Percentiles rank a stretch among this genome's conserved stretches.
phyloP scores from a whole-genome alignment of 1,140 invertebrate species.

The Brachystomella parvula region DNA sequence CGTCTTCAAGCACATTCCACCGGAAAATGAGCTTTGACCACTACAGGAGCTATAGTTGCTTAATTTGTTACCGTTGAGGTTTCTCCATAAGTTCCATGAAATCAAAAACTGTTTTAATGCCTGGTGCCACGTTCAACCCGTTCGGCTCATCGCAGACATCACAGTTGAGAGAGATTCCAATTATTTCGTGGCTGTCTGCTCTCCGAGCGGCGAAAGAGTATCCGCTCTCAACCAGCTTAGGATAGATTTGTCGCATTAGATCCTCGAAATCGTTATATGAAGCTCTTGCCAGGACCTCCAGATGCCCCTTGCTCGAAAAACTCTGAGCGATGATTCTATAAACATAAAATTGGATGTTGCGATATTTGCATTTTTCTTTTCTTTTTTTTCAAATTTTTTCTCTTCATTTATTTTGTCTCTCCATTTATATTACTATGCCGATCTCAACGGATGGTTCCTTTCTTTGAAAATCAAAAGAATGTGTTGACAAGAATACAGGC shows the following conservation, averaged over 20 bases:
- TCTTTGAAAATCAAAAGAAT: too few species aligned
- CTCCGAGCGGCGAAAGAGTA: neutral
- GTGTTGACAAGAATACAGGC: too few species aligned
- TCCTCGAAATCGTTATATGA: neutral
- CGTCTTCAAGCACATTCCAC: too few species aligned
- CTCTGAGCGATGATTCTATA: slow-evolving; percentile 2
- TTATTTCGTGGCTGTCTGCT: neutral
- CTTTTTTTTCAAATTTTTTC: too few species aligned
- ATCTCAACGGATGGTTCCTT: too few species aligned
- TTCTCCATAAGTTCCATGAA: neutral
- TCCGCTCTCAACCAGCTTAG: neutral
- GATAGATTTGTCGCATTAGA: neutral
- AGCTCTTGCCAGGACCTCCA: neutral
- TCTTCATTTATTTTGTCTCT: too few species aligned
- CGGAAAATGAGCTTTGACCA: too few species aligned
- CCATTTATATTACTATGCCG: too few species aligned
- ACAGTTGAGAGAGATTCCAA: neutral
- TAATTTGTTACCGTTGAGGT: neutral
- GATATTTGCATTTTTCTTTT: too few species aligned
- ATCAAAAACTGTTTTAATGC: neutral
- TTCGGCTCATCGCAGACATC: neutral
- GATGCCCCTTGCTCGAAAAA: neutral
- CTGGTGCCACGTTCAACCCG: neutral
- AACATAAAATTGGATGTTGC: too few species aligned
- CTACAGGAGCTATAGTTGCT: too few species aligned